A percentile compares a stretch with the other conserved stretches of the same genome.
Evolutionary conservation across 2,888 invertebrate genomes (phyloP).

Genomic region (Agrotis clavis): DNA sequence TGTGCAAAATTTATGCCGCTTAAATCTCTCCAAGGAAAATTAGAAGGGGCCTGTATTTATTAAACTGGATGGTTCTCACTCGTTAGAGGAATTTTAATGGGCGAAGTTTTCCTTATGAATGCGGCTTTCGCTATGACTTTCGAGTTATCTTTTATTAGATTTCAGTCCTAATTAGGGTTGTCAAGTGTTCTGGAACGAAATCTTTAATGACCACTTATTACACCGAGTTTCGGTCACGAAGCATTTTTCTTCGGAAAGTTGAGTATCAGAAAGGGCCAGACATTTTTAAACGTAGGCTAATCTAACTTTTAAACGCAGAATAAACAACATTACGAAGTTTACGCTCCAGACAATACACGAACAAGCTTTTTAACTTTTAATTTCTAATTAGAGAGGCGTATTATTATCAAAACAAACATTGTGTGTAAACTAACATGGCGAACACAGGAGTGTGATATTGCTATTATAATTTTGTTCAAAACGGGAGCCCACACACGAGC

Average conservation of each 20-base stretch:
- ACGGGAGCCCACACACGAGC: slow-evolving; percentile 74
- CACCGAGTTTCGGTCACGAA: slow-evolving; percentile 39
- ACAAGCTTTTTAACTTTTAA: slow-evolving; percentile 80
- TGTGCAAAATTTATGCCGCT: slow-evolving; percentile 88
- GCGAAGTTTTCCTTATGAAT: slow-evolving; percentile 89
- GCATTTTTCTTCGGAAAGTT: slow-evolving; percentile 43
- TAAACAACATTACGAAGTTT: slow-evolving; percentile 44
- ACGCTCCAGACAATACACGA: slow-evolving; percentile 64
- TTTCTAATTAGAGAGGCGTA: slow-evolving; percentile 73
- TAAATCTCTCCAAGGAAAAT: slow-evolving; percentile 90
- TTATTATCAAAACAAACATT: slow-evolving; percentile 73
- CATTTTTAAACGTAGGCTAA: slow-evolving; percentile 23
- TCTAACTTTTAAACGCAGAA: slow-evolving; percentile 29
- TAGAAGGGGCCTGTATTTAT: slow-evolving; percentile 89
- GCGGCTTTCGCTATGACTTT: slow-evolving; percentile 84
- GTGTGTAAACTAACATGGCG: slow-evolving; percentile 73
- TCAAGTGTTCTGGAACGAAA: slow-evolving; percentile 84
- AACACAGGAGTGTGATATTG: slow-evolving; percentile 80
- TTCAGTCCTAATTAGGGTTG: slow-evolving; percentile 88
- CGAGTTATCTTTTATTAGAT: slow-evolving; percentile 89
- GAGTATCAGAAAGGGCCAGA: background rate
- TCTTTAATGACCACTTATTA: slow-evolving; percentile 78
- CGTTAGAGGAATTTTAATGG: slow-evolving; percentile 91
- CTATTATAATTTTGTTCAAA: slow-evolving; percentile 81
- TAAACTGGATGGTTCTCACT: slow-evolving; percentile 88